Evolutionary conservation across 2,888 invertebrate species (phyloP), one percentile per base, ranked within the genome.

Genomic region (Cheilosia grossa): DNA sequence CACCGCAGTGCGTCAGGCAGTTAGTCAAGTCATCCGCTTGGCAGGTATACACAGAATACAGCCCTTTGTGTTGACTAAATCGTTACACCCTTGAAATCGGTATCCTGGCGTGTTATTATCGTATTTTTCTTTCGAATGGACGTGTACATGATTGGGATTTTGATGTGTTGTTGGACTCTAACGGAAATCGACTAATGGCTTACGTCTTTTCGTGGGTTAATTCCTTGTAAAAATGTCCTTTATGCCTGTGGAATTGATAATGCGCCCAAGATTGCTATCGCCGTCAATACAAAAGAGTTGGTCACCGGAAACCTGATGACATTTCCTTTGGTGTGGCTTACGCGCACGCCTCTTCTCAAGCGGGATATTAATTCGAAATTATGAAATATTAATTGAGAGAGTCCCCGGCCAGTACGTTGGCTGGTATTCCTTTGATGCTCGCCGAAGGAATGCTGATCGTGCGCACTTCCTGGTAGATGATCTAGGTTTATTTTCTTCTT

Each of bases 221-320:
- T 74, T 80, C 69, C 40, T 49, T 69, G 64, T 49, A 72, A 77
- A 56, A 19, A 66, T 64, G 58, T 74, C 83, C 70, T 61, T 80
- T 80, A 79, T 69, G 59, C 80, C n/a, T 17, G 24, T 2, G 24
- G 80, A 83, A 83, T 83, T n/a, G 30, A 49, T 70, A 83, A 83
- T 83, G 47, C n/a, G 47, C 51, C 40, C 21, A 19, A 37, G 37
- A 30, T 49, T 19, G 19, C 17, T 19, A 44, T 17, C 51, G 15
- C 15, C 27, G 15, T 1, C 54, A 19, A 19, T 3, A 64, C 53
- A 49, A 74, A 83, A 70, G 83, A 83, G 74, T 66, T 61, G 44
- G 42, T 51, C 74, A 58, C 74, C 79, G 82, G 73, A 79, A 74
- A 74, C 69, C 49, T 42, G 42, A 74, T 53, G 67, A 63, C 27